These are phyloP conservation scores for Gryllus longicercus DNA, from an alignment of 2,888 invertebrate species.

Conservation along the genomic window DNA sequence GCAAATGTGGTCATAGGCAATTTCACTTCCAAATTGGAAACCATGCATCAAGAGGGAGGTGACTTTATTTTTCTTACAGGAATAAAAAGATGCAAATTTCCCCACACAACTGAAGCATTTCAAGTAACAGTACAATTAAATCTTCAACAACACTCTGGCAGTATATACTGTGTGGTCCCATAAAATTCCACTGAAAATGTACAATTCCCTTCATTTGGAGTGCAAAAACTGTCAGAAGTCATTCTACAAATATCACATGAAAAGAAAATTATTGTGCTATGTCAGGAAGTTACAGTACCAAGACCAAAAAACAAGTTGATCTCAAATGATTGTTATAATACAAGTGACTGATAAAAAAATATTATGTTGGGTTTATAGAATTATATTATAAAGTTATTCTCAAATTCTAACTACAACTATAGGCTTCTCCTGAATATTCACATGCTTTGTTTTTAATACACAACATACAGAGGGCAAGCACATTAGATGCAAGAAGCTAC, in stretches of 20 bases:
- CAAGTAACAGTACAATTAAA: constrained; percentile 17
- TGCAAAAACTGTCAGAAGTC: background rate
- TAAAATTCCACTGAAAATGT: constrained; percentile 19
- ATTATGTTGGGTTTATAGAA: background rate
- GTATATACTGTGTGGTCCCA: constrained; percentile 22
- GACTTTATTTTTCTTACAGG: background rate
- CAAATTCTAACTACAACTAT: background rate
- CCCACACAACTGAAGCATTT: constrained; percentile 5
- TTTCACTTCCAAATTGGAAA: background rate
- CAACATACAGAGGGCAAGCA: background rate
- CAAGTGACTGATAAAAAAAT: background rate
- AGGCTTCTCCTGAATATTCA: constrained; percentile 17
- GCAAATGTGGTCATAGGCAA: background rate
- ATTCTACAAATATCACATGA: background rate
- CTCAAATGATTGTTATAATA: constrained; percentile 6
- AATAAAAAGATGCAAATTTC: background rate
- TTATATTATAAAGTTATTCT: background rate
- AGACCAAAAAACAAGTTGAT: background rate
- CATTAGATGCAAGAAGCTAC: background rate
- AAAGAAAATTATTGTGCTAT: constrained; percentile 4
- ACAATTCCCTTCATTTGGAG: constrained; percentile 8
- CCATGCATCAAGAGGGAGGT: background rate
- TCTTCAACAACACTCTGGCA: constrained; percentile 20
- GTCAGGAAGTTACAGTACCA: constrained; percentile 7
- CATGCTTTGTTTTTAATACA: background rate